Evolutionary conservation across 2,113 vertebrate species (phyloP), one percentile per base, ranked within the genome.

Genomic region (Saguinus midas): DNA sequence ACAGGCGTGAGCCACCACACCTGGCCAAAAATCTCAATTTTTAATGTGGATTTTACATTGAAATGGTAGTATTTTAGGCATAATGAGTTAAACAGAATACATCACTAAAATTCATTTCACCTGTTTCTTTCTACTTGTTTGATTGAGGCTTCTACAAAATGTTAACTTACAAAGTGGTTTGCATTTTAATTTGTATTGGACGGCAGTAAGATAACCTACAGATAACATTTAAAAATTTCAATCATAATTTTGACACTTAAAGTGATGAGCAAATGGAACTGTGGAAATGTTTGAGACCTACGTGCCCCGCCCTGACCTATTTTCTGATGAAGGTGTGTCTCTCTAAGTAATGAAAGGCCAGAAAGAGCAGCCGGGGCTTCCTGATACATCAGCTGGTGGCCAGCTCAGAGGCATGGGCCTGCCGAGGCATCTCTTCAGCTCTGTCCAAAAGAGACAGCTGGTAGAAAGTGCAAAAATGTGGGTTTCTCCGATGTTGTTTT

Each of bases 221-320:
- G 76, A 27, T 61, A 81, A 75, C 61, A 6, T 55, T 81, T 90
- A 29, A 43, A 32, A 64, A 29, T 95, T 88, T 20, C 16, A 52
- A 50, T 78, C 43, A 37, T 87, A 92, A 84, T 94, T 94, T 89
- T 93, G 45, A 76, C 23, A 75, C 48, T 66, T 76, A 48, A 92
- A 79, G 23, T 83, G 68, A 48, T 48, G 27, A 96, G 48, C 58
- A 68, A 27, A n/a, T 58, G 27, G 18, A 68, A 79, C 68, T 68
- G 27, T 37, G 40, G 48, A 80, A 95, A 85, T 66, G 23, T 80
- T 86, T 73, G 68, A 48, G 92, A 7, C 29, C 52, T 57, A 25
- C 45, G 85, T 64, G 76, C 48, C 78, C 72, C 79, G 40, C 9
- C 25, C 40, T 87, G 72, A 27, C 35, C 79, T 87, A n/a, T 90